Evolutionary conservation across 1,140 invertebrate species (phyloP), one percentile per base, ranked within the genome.

Genomic region (Notospermus geniculatus): DNA sequence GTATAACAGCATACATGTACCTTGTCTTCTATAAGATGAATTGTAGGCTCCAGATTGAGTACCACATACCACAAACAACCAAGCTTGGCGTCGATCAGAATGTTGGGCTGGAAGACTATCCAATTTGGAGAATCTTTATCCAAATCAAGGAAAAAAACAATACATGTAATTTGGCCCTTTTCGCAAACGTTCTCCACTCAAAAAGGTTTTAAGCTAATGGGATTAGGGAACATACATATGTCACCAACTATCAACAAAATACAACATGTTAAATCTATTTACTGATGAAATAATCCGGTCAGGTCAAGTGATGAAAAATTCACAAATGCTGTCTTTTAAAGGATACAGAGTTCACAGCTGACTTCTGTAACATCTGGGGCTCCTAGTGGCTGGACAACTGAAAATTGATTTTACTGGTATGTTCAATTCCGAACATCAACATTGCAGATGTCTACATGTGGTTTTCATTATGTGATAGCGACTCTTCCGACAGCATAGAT

Each of bases 41-140:
- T 85, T 43, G 93, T 77, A 9, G 86, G 83, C 29, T 86, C 82
- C 54, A 93, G 79, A 68, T 85, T 83, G 25, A 92, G 74, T 69
- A 88, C 82, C 59, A 90, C 75, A 65, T 85, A 84, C 88, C 88
- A 89, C 59, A 83, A 75, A 79, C 90, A 95, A 76, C 79, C 95
- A 50, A 96, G 77, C 75, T 93, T 93, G 28, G 91, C 93, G 85
- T 97, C 95, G 66, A 97, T 97, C 2, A 98, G 88, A 67, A 97
- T 91, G 80, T 97, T 90, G 17, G 95, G 95, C 77, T 96, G 92
- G 82, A 97, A 97, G 19, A 95, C 89, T 55, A 95, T 91, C 93
- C 94, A 97, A 78, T 92, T 93, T 13, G 88, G 87, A 0, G 93
- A 95, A 85, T 96, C 76, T 78, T 27, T 22, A 9, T 7, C 11